These are phyloP conservation scores for Aleiodes alternator DNA, from an alignment of 2,888 invertebrate genomes.

Conservation along the genomic window DNA sequence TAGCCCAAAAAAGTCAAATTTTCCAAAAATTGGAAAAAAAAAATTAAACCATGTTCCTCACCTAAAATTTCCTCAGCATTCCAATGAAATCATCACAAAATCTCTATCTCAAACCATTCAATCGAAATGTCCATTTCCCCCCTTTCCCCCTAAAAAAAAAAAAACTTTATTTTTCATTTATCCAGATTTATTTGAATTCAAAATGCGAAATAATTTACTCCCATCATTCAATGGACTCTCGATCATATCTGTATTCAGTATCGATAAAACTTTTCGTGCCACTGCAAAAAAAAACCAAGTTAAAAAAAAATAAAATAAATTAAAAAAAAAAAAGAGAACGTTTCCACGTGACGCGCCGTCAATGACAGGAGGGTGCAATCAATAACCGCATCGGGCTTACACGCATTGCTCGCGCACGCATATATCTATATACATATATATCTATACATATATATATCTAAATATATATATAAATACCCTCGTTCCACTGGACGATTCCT, in stretches of 20 bases:
- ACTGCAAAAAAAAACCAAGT: background rate
- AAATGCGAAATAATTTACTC: too few relatives aligned
- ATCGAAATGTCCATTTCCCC: too few relatives aligned
- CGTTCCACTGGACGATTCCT: constrained; percentile 46
- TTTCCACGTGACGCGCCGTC: constrained; percentile 69
- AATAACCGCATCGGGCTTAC: constrained; percentile 71
- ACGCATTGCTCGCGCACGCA: constrained; percentile 65
- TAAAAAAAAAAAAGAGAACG: constrained; percentile 50
- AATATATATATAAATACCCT: constrained; percentile 1
- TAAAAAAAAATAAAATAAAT: constrained; percentile 34
- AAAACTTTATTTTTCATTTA: too few relatives aligned
- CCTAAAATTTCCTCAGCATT: too few relatives aligned
- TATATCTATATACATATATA: background rate
- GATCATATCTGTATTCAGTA: constrained; percentile 8
- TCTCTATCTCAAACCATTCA: too few relatives aligned
- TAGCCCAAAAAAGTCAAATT: too few relatives aligned
- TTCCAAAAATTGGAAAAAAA: too few relatives aligned
- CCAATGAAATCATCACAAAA: too few relatives aligned
- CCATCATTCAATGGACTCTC: background rate
- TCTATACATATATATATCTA: constrained; percentile 33
- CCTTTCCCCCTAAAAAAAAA: too few relatives aligned
- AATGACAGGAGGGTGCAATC: constrained; percentile 72
- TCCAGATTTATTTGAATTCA: too few relatives aligned
- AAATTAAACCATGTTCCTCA: too few relatives aligned
- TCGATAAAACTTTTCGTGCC: background rate